Percentiles rank a stretch among this genome's conserved stretches.
Conservation (phyloP, 1,140 invertebrate species). For the Meloidogyne exigua region DNA sequence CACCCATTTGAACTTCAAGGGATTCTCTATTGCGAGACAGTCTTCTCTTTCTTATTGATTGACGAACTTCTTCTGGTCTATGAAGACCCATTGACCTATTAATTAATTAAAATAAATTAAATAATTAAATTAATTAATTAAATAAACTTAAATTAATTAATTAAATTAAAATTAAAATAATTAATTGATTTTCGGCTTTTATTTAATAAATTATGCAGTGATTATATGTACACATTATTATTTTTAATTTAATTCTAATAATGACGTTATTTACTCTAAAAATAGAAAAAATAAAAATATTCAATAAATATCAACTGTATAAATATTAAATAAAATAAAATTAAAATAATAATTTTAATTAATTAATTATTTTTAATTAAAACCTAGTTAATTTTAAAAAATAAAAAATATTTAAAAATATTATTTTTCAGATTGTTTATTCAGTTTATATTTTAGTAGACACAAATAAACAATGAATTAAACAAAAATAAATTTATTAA, state of each 20-base stretch:
- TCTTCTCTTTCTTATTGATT: conserved; percentile 32
- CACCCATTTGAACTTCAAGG: conserved; percentile 2
- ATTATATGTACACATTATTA: not conserved
- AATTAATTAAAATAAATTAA: not conserved
- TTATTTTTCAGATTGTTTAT: too few relatives aligned
- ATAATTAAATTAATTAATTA: not conserved
- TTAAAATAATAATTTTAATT: not conserved
- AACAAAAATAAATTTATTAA: too few relatives aligned
- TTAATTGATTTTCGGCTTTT: too few relatives aligned
- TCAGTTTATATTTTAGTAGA: too few relatives aligned
- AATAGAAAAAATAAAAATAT: not conserved
- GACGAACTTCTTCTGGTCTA: conserved; percentile 25
- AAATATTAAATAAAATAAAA: not conserved
- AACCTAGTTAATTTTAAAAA: not conserved
- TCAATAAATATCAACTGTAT: not conserved
- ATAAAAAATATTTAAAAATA: too few relatives aligned
- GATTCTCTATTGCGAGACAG: conserved; percentile 25
- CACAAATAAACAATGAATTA: too few relatives aligned
- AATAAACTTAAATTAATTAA: too few relatives aligned
- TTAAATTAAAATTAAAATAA: too few relatives aligned
- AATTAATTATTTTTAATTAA: not conserved
- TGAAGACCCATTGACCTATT: conserved; percentile 35
- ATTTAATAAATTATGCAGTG: too few relatives aligned
- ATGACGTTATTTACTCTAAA: not conserved
- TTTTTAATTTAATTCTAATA: not conserved